A percentile compares a stretch with the other conserved stretches of the same genome.
Conservation (phyloP, 1,140 invertebrate species). For the Scaptomyza montana region DNA sequence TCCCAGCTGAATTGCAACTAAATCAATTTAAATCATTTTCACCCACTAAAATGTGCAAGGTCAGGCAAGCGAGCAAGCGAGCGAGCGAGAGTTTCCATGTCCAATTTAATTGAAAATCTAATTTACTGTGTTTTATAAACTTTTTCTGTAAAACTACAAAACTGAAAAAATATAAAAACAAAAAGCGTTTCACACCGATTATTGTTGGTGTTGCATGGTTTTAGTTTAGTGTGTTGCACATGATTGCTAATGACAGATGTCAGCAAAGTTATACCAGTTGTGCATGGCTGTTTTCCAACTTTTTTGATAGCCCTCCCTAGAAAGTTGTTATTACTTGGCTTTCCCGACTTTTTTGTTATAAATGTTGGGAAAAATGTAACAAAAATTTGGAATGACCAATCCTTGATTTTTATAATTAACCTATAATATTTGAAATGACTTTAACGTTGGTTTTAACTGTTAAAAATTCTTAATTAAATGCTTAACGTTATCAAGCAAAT, state of each 20-base stretch:
- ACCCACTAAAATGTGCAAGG: background rate
- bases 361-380: too few relatives aligned
- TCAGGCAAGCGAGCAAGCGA: background rate
- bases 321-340: background rate
- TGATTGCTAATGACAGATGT: slow-evolving; percentile 47
- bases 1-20: slow-evolving; percentile 25
- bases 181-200: slow-evolving; percentile 17
- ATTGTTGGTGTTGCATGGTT: slow-evolving; percentile 24
- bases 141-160: slow-evolving; percentile 1
- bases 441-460: background rate
- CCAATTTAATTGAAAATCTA: slow-evolving; percentile 52
- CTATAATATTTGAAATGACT: background rate
- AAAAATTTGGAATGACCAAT: too few relatives aligned
- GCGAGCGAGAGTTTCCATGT: slow-evolving; percentile 18
- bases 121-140: slow-evolving; percentile 47
- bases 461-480: slow-evolving; percentile 28
- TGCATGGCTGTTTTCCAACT: slow-evolving; percentile 10
- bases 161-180: too few relatives aligned
- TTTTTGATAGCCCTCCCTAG: slow-evolving; percentile 9
- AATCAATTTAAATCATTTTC: slow-evolving; percentile 39
- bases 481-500: slow-evolving; percentile 41
- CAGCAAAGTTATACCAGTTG: slow-evolving; percentile 22
- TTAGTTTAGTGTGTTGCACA: slow-evolving; percentile 38
- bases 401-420: background rate
- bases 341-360: too few relatives aligned